Evolutionary conservation across 1,140 invertebrate species (phyloP).

Genomic region (Bombus balteatus): DNA sequence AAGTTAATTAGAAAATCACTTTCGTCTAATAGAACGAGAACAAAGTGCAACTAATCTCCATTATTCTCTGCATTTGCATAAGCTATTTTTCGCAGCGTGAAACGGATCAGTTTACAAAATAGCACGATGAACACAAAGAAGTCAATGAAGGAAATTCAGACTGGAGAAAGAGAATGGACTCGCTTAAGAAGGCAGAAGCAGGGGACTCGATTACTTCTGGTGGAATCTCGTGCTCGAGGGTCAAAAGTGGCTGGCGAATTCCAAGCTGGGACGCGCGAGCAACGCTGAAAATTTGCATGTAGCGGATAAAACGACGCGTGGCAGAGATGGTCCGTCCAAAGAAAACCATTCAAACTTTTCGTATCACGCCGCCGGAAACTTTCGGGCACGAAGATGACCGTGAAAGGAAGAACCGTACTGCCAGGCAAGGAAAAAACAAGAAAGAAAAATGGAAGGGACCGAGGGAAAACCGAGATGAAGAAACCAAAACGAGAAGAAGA

Average conservation of each 20-base stretch:
- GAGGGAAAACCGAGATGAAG: not conserved
- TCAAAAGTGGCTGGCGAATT: constrained; percentile 41
- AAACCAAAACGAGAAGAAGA: not conserved
- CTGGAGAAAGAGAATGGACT: not conserved
- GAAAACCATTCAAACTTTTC: constrained; percentile 65
- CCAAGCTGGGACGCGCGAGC: not conserved
- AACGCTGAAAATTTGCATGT: constrained; percentile 57
- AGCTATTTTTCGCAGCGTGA: not conserved
- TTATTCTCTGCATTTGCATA: not conserved
- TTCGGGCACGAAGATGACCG: constrained; percentile 43
- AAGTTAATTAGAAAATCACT: constrained; percentile 18
- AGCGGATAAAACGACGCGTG: constrained; percentile 50
- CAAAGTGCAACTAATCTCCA: no score
- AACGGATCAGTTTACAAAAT: not conserved
- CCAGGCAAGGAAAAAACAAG: no score
- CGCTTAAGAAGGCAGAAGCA: constrained; percentile 5
- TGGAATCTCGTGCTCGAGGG: constrained; percentile 43
- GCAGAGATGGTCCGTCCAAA: constrained; percentile 26
- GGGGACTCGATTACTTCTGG: constrained; percentile 31
- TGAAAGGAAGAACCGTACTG: constrained; percentile 48
- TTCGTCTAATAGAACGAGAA: not conserved
- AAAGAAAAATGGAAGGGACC: no score
- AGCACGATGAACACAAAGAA: not conserved
- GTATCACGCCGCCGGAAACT: constrained; percentile 49
- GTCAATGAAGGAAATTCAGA: not conserved